Conservation (phyloP, 2,113 vertebrate species). For the Zapus hudsonius region DNA sequence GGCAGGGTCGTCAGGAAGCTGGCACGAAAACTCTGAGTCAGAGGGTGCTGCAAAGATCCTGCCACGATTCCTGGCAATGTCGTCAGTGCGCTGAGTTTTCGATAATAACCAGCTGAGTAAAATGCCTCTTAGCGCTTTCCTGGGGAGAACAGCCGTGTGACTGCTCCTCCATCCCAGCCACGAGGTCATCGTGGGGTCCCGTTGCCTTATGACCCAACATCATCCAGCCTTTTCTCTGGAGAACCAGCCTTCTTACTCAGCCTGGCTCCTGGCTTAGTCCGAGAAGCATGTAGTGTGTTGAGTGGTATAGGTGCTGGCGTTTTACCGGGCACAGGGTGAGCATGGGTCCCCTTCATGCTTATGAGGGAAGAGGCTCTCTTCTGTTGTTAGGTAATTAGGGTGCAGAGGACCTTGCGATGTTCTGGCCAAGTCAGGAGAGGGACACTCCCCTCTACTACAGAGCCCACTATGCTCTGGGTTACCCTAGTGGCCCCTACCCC, state of each 20-base stretch:
- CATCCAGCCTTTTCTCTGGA: background rate
- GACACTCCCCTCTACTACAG: background rate
- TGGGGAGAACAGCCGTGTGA: fast-evolving
- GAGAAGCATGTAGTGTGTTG: background rate
- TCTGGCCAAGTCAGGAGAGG: background rate
- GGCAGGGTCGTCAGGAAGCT: background rate
- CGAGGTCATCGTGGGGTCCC: background rate
- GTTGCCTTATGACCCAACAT: fast-evolving
- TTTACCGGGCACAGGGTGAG: fast-evolving
- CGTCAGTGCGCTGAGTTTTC: background rate
- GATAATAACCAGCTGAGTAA: background rate
- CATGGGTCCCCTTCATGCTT: background rate
- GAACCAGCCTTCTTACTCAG: background rate
- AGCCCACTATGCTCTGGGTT: background rate
- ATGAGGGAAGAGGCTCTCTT: fast-evolving
- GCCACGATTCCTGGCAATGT: fast-evolving
- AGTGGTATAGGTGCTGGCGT: background rate
- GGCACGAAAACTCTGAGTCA: background rate
- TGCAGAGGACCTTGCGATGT: too few relatives aligned
- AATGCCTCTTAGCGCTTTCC: background rate
- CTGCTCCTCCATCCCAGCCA: too few relatives aligned
- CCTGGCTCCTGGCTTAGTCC: background rate
- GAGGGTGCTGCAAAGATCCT: fast-evolving
- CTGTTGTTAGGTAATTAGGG: background rate
- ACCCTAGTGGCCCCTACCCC: background rate